Evolutionary conservation across 2,113 vertebrate species (phyloP).

Genomic region (Pachycephala philippinensis): DNA sequence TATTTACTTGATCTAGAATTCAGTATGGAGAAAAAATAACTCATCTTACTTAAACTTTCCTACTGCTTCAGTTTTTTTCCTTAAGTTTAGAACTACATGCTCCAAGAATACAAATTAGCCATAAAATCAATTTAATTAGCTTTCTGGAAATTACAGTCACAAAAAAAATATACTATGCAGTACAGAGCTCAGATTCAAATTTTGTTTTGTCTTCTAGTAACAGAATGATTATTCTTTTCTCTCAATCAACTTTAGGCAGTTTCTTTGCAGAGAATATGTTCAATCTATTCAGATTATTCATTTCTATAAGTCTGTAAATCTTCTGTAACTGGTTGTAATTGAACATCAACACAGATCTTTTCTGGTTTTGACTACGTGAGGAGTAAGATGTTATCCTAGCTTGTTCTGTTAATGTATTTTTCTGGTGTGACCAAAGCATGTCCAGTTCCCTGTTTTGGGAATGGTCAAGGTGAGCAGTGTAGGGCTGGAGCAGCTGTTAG

Average conservation of each 20-base stretch:
- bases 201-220: neutral
- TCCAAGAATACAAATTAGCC: neutral
- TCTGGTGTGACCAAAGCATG: neutral
- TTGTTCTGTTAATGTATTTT: neutral
- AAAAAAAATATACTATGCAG: neutral
- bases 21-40: neutral
- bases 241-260: neutral
- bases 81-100: neutral
- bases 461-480: neutral
- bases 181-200: neutral
- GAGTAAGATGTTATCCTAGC: neutral
- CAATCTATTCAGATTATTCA: neutral
- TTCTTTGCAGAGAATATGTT: neutral
- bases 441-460: neutral
- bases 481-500: neutral
- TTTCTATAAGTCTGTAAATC: neutral
- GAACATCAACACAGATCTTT: neutral
- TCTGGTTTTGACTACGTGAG: neutral
- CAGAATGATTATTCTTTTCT: neutral
- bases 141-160: neutral
- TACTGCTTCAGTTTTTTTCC: neutral
- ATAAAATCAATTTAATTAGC: slow-evolving; percentile 11
- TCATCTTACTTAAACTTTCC: neutral
- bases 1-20: neutral
- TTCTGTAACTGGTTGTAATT: neutral